Base-by-base conservation (phyloP, 2,797 vertebrate species). In the Eidolon dupreanum region DNA sequence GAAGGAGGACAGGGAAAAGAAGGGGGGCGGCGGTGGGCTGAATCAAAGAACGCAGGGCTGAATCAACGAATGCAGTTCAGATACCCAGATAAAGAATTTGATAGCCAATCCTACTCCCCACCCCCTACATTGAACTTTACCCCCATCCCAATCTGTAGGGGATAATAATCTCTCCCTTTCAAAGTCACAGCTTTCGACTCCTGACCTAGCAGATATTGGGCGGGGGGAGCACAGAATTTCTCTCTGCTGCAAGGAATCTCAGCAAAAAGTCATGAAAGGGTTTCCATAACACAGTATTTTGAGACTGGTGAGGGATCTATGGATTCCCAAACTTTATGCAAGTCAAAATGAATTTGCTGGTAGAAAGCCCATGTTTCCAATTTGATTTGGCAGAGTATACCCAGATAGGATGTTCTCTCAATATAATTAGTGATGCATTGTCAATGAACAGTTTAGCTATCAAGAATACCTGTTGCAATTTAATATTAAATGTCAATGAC, bases 401-500 rank as follows among this genome's bases (percentile, higher is more conserved):
- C 0, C 20, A 83, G 90, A 86, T 71, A 89, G 77, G 55, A 93
- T 73, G 55, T 68, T 93, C 87, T 95, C 89, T 88, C 28, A 12
- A 51, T 63, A 38, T 90, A 93, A 94, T 96, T 92, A 97, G 63
- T 20, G 28, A 93, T 84, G 88, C 88, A 70, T 95, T 96, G 96
- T 96, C 88, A 53, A 97, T 97, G 96, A 87, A 89, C 90, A 95
- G 90, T 95, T 74, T 61, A 91, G 95, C 96, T 98, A 97, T 93
- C 68, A 95, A 98, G 95, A 96, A 88, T 88, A 92, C 97, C 94
- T 63, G 17, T 51, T 93, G 84, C 86, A 97, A 96, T 88, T 93
- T 93, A 96, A 97, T 97, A 96, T 97, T 95, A 95, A 93, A 94
- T 93, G 94, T 92, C 98, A 97, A 95, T 97, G 92, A 61, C 17